Conservation (phyloP, 2,888 invertebrate genomes). For the Heliothis peltigera region DNA sequence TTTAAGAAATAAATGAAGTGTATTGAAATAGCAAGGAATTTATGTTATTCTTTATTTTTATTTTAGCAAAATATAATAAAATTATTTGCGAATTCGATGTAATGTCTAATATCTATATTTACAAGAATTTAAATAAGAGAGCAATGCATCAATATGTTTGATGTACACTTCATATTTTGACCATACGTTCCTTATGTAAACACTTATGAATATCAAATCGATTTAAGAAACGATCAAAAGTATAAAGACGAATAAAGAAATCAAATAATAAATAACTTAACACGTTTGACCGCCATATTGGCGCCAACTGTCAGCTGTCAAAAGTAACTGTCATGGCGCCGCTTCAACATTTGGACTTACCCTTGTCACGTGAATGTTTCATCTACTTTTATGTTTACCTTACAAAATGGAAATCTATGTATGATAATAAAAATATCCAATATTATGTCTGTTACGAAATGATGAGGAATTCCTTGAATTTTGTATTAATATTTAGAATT, state of each 20-base stretch:
- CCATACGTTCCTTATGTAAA: too few relatives aligned
- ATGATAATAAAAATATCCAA: constrained; percentile 23
- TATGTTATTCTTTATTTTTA: too few relatives aligned
- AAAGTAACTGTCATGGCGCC: constrained; percentile 59
- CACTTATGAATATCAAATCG: too few relatives aligned
- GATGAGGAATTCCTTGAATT: neutral
- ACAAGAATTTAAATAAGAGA: too few relatives aligned
- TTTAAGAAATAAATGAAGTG: neutral
- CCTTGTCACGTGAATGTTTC: constrained; percentile 63
- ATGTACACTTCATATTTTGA: too few relatives aligned
- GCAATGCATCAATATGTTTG: too few relatives aligned
- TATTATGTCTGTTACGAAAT: constrained; percentile 7
- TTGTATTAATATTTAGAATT: too few relatives aligned
- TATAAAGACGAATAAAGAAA: neutral
- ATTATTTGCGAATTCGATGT: too few relatives aligned
- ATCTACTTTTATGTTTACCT: constrained; percentile 61
- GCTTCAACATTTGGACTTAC: constrained; percentile 66
- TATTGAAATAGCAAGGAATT: too few relatives aligned
- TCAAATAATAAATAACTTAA: constrained; percentile 19
- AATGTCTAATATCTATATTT: too few relatives aligned
- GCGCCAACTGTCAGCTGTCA: constrained; percentile 67
- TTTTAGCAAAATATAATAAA: too few relatives aligned
- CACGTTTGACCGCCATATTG: constrained; percentile 57
- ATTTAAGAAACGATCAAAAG: too few relatives aligned
- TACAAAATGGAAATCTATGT: constrained; percentile 54